phyloP scores from a whole-genome alignment of 2,113 vertebrate species.

The Phainopepla nitens region DNA sequence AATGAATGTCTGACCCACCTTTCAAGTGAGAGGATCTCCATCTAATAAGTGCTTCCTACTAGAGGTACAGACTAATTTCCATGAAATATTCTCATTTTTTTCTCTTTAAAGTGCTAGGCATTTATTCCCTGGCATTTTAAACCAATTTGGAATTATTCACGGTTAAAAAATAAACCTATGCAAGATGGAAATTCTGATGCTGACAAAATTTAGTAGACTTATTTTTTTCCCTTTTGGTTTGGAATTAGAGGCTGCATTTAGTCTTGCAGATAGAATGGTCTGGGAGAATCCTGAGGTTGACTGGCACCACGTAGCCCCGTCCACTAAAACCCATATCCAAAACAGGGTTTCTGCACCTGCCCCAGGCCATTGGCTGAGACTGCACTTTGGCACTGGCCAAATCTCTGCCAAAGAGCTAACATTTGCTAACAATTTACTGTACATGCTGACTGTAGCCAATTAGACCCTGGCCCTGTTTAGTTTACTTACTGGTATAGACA shows the following conservation, averaged over 20 bases:
- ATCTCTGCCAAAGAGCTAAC: not conserved
- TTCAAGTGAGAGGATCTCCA: not conserved
- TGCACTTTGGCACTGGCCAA: not conserved
- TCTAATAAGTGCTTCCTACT: not conserved
- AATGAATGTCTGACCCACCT: slow-evolving; percentile 2
- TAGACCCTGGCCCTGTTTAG: not conserved
- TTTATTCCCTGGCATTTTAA: slow-evolving; percentile 29
- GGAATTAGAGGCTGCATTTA: not conserved
- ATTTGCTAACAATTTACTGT: not conserved
- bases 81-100: not conserved
- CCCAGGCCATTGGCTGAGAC: not conserved
- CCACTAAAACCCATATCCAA: not conserved
- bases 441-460: not conserved
- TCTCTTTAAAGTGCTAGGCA: not conserved
- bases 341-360: not conserved
- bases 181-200: not conserved
- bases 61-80: not conserved
- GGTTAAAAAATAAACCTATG: not conserved
- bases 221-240: not conserved
- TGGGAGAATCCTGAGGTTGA: not conserved
- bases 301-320: not conserved
- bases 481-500: not conserved
- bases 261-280: not conserved
- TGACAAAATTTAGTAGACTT: not conserved
- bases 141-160: not conserved